Conservation (phyloP, 2,797 vertebrate species). For the Scarus forsteni region DNA sequence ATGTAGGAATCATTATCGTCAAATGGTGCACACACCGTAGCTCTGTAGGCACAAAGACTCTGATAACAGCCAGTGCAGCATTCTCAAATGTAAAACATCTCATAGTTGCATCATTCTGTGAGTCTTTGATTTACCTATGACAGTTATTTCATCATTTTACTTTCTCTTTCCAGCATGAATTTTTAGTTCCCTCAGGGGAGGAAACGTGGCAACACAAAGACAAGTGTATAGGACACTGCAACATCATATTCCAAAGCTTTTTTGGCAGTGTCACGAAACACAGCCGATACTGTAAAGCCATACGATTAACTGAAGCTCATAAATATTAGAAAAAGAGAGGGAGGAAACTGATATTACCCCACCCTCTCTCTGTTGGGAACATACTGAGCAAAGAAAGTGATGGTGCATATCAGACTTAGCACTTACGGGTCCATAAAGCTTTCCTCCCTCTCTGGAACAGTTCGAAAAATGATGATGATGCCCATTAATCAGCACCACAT, state of each 20-base stretch:
- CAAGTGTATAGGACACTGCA: conserved; percentile 52
- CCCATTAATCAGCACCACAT: no score
- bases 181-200: conserved; percentile 25
- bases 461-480: background rate
- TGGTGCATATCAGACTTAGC: conserved; percentile 23
- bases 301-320: conserved; percentile 57
- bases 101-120: conserved; percentile 30
- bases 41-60: conserved; percentile 8
- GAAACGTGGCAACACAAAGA: conserved; percentile 13
- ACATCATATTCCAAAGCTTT: conserved; percentile 62
- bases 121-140: conserved; percentile 43
- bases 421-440: conserved; percentile 11
- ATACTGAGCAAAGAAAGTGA: conserved; percentile 14
- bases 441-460: background rate
- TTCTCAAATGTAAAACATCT: conserved; percentile 15
- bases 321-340: conserved; percentile 48
- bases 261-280: conserved; percentile 51
- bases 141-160: conserved; percentile 43
- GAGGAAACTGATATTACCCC: conserved; percentile 22
- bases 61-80: background rate
- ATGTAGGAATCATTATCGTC: background rate
- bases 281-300: conserved; percentile 51
- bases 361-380: background rate
- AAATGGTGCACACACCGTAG: background rate
- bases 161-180: conserved; percentile 19